Base-by-base conservation (phyloP, 2,888 invertebrate species). In the Shargacucullia verbasci region DNA sequence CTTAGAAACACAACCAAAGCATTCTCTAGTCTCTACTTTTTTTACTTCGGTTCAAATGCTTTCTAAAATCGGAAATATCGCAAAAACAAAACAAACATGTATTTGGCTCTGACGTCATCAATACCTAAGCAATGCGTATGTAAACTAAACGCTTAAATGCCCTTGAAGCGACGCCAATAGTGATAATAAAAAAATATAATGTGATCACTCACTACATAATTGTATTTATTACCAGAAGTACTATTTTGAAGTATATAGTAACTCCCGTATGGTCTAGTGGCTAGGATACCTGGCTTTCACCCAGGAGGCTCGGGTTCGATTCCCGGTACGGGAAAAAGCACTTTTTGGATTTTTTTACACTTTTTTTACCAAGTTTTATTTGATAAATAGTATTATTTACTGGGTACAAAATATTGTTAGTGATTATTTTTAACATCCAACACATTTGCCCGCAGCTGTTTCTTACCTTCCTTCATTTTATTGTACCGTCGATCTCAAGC, bases 301-400 rank as follows among this genome's bases (percentile, higher is more conserved):
- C 95, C 95, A 95, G 95, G 95, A 95, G 95, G 95, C 95, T 95
- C 95, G 95, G 95, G 95, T 95, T 95, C 95, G 95, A 95, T 95
- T 95, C 95, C 95, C 95, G 95, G 95, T 95, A 95, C 94, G 95
- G 95, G 95, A 95, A 95, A 64, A 6, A 10, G 27, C 9, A 11
- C 40, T 72, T 70, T 70, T 60, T 34, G 9, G 9, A 15, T 11
- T 43, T n/a, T n/a, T n/a, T 20, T 45, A 10, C 12, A 11, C 12
- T 9, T 12, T 9, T 29, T 29, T 29, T 9, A 4, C 2, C 7
- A 8, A 29, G 9, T 9, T 2, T 20, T 20, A 4, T 20, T 20
- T 20, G 20, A 20, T 20, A 20, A 20, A 20, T 20, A 20, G 4
- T 20, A n/a, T n/a, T n/a, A n/a, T n/a, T n/a, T n/a, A n/a, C n/a